Conservation (phyloP, 2,888 invertebrate species). For the Serrognathus titanus region DNA sequence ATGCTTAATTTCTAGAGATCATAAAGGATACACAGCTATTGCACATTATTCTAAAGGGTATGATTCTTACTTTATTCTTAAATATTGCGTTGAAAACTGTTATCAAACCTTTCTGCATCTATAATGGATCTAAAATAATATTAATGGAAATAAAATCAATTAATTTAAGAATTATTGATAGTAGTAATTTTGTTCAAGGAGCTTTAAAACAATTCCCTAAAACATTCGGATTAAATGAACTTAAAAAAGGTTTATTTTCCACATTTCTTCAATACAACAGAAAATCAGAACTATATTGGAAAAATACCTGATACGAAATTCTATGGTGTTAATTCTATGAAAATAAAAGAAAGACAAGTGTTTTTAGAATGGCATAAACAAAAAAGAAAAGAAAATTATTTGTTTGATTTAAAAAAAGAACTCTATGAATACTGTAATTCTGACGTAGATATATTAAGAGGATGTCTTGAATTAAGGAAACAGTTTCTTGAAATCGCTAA, state of each 20-base stretch:
- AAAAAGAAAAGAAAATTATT: too few species aligned
- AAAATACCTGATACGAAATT: conserved; percentile 23
- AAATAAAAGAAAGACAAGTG: conserved; percentile 9
- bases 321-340: conserved; percentile 21
- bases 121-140: too few species aligned
- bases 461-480: conserved; percentile 19
- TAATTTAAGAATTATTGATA: conserved; percentile 21
- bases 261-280: conserved; percentile 28
- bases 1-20: conserved; percentile 21
- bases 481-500: conserved; percentile 19
- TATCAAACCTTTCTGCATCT: conserved; percentile 20
- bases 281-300: conserved; percentile 28
- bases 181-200: conserved; percentile 20
- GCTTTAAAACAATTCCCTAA: conserved; percentile 22
- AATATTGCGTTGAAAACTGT: conserved; percentile 22
- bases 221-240: conserved; percentile 24
- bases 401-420: conserved; percentile 11
- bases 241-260: conserved; percentile 25
- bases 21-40: conserved; percentile 18
- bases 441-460: conserved; percentile 18
- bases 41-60: conserved; percentile 15
- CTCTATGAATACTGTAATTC: conserved; percentile 18
- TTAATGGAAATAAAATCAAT: conserved; percentile 21
- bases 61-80: conserved; percentile 19
- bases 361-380: conserved; percentile 24